Evolutionary conservation across 1,140 invertebrate genomes (phyloP), one percentile per base, ranked within the genome.

Genomic region (Paraescarpia echinospica): DNA sequence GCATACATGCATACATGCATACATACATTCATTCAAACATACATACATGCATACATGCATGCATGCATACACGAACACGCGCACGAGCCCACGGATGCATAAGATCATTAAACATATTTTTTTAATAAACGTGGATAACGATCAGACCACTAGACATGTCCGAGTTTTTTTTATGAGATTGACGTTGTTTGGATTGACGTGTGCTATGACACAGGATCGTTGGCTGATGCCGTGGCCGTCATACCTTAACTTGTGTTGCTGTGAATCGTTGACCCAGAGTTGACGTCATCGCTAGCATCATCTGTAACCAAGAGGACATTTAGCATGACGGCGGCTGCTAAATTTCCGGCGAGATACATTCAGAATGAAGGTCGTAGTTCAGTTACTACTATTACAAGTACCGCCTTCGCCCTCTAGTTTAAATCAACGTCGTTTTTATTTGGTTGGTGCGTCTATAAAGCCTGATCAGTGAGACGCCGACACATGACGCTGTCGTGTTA

Each of bases 231-330:
- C 35, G 12, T 31, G 89, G n/a, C 12, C 34, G 33, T 33, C 93
- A 31, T 89, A 94, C 94, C 94, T 94, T 93, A 5, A 94, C 93
- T 89, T 95, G 93, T 35, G 93, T 92, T 2, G 94, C 93, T 5
- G 93, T 94, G 90, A 95, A 94, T 77, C 94, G 51, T n/a, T 94
- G 89, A 12, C 94, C 94, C 59, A 95, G 93, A 27, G 94, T 92
- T 34, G 93, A 93, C 34, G 90, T 91, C 34, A 95, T 93, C 12
- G 94, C 93, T 77, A 92, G 92, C 0, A 94, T 92, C 35, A 95
- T 94, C 94, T 95, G 94, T 88, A 93, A 92, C 22, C 34, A 33
- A 92, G 35, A 77, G 41, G 41, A 14, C 31, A 92, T 35, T 89
- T 89, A 88, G 27, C 18, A 59, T 59, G 41, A 51, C 22, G 34